Percentiles rank a stretch among this genome's conserved stretches.
These are phyloP conservation scores for Lutjanus erythropterus DNA, from an alignment of 2,113 vertebrate genomes.

Conservation along the genomic window DNA sequence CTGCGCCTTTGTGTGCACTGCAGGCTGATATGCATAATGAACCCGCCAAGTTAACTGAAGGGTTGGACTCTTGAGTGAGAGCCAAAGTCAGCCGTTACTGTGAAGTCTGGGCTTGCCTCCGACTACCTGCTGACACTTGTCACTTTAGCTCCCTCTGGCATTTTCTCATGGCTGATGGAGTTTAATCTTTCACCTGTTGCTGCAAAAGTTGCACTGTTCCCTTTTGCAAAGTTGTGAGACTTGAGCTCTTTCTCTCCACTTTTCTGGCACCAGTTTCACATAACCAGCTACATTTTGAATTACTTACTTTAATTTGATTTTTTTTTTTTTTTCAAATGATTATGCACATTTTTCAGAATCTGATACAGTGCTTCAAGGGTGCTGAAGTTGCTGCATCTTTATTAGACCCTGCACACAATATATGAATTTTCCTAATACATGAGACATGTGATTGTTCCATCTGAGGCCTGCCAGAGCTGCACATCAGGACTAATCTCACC, in stretches of 20 bases:
- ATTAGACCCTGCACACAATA: neutral
- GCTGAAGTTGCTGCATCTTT: constrained; percentile 12
- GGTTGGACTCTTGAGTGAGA: neutral
- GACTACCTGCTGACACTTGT: constrained; percentile 53
- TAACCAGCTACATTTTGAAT: too few species aligned
- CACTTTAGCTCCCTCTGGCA: constrained; percentile 30
- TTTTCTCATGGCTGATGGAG: constrained; percentile 49
- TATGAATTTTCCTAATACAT: neutral
- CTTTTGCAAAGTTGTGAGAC: neutral
- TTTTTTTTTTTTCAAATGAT: neutral
- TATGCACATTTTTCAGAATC: neutral
- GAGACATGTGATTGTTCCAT: constrained; percentile 14
- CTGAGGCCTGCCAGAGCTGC: constrained; percentile 5
- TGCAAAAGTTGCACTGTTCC: neutral
- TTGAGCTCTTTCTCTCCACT: neutral
- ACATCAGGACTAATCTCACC: constrained; percentile 52
- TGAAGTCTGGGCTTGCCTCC: constrained; percentile 50
- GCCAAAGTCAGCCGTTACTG: constrained; percentile 42
- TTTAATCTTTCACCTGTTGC: neutral
- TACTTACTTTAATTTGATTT: too few species aligned
- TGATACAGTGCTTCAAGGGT: neutral
- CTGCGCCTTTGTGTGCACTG: neutral
- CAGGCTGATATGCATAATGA: neutral
- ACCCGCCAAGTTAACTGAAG: neutral
- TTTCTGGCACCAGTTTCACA: neutral